These are phyloP conservation scores for Acanthiza pusilla DNA, from an alignment of 2,797 vertebrate species.

Conservation along the genomic window DNA sequence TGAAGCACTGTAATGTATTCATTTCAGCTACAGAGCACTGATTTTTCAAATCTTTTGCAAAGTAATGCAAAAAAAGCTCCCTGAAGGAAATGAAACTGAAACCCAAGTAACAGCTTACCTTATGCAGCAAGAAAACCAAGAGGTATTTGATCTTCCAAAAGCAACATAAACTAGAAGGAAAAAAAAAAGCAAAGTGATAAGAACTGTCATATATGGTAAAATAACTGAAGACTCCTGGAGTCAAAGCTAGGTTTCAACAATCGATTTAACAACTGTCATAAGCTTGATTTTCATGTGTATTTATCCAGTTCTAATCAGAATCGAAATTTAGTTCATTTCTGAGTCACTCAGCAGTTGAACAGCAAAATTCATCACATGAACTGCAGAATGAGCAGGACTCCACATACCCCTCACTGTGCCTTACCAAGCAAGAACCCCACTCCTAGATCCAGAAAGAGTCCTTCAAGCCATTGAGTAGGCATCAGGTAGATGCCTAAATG, in stretches of 20 bases:
- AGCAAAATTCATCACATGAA: conserved; percentile 72
- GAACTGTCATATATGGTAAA: neutral
- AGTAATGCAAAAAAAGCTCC: neutral
- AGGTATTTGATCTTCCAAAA: neutral
- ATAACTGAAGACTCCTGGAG: neutral
- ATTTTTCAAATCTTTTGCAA: neutral
- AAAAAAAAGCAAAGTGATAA: neutral
- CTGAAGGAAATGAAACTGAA: neutral
- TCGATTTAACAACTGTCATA: neutral
- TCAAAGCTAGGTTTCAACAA: neutral
- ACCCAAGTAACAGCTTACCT: neutral
- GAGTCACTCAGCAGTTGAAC: conserved; percentile 80
- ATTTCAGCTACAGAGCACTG: accelerated
- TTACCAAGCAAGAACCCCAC: neutral
- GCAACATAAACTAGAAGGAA: neutral
- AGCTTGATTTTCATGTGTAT: neutral
- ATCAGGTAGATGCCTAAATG: neutral
- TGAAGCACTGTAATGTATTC: neutral
- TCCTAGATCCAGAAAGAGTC: neutral
- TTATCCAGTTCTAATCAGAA: conserved; percentile 68
- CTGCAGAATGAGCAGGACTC: conserved; percentile 18
- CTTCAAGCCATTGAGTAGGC: neutral
- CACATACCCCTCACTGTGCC: neutral
- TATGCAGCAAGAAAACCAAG: neutral
- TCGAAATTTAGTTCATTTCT: conserved; percentile 71